Evolutionary conservation across 2,888 invertebrate species (phyloP), one percentile per base, ranked within the genome.

Genomic region (Eupsilia transversa): DNA sequence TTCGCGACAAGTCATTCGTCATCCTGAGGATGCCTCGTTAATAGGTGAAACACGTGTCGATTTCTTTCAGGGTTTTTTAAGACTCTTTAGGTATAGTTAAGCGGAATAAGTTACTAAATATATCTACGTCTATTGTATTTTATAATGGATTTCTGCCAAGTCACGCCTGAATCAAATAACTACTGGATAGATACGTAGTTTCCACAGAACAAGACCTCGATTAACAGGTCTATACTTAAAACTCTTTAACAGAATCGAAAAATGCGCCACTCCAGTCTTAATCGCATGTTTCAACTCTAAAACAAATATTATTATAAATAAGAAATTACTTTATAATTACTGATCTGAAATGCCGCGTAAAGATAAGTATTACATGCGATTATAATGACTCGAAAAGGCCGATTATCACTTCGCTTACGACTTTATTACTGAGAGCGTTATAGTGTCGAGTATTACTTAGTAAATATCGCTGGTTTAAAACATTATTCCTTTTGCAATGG

Each of bases 261-360:
- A 76, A 70, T 63, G 54, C 27, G 23, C 52, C 52, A 57, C 14
- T 0, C 57, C 38, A 27, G 65, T 80, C 66, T 54, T 80, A 65
- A 77, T 73, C 64, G 73, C 73, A 52, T 38, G 63, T n/a, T 52
- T 49, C 20, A 77, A 63, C 61, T 57, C 23, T 78, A 35, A 52
- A 81, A 81, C 66, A 81, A 66, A 66, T 70, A 79, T 77, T 67
- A 70, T 74, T 78, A 59, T 77, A 70, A 74, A 80, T 80, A 79
- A 80, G 75, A 69, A 75, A 79, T 81, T 70, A 77, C 77, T 77
- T 82, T 72, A 74, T 74, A 81, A 81, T 83, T 83, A 83, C 74
- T 56, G 79, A 81, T 82, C 80, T 82, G 79, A 77, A 77, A 82
- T 66, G 74, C 83, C 74, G 73, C 73, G 14, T 49, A 70, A 73